Percentiles rank a stretch among this genome's conserved stretches.
Conservation (phyloP, 2,888 invertebrate species). For the Maniola hyperantus region DNA sequence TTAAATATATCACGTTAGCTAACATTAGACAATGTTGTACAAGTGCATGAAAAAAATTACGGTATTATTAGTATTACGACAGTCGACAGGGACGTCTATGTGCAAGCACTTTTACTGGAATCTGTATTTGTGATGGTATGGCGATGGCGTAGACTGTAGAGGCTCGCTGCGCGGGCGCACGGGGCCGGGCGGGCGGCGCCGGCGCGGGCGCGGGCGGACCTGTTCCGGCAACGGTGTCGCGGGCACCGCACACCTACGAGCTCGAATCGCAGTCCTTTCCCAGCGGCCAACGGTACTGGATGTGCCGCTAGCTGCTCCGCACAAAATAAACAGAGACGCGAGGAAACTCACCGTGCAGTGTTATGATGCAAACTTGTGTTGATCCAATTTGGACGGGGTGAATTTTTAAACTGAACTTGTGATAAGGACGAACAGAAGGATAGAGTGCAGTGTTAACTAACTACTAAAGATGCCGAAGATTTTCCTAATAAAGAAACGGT, state of each 20-base stretch:
- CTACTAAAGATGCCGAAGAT: slow-evolving; percentile 92
- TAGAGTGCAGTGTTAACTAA: slow-evolving; percentile 73
- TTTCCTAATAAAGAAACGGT: slow-evolving; percentile 94
- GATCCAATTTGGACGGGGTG: slow-evolving; percentile 53
- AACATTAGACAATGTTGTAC: slow-evolving; percentile 40
- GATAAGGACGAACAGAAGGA: slow-evolving; percentile 68
- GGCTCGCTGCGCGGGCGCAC: slow-evolving; percentile 52
- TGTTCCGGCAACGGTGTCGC: slow-evolving; percentile 80
- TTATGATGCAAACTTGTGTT: slow-evolving; percentile 75
- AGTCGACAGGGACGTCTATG: slow-evolving; percentile 52
- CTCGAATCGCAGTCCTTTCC: slow-evolving; percentile 79
- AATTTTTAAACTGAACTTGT: slow-evolving; percentile 67
- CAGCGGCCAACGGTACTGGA: slow-evolving; percentile 80
- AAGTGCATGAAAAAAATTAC: slow-evolving; percentile 45
- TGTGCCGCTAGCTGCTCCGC: slow-evolving; percentile 76
- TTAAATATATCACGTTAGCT: slow-evolving; percentile 28
- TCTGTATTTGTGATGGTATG: slow-evolving; percentile 54
- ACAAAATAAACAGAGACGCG: slow-evolving; percentile 74
- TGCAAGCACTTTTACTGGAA: slow-evolving; percentile 78
- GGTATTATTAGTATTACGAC: slow-evolving; percentile 50
- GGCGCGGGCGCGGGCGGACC: slow-evolving; percentile 77
- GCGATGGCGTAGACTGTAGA: slow-evolving; percentile 43
- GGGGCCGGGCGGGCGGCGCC: slow-evolving; percentile 64
- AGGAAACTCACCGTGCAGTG: slow-evolving; percentile 76
- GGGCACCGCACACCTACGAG: slow-evolving; percentile 71